These are phyloP conservation scores for Itoplectis maculator DNA, from an alignment of 2,888 invertebrate genomes.

Conservation along the genomic window DNA sequence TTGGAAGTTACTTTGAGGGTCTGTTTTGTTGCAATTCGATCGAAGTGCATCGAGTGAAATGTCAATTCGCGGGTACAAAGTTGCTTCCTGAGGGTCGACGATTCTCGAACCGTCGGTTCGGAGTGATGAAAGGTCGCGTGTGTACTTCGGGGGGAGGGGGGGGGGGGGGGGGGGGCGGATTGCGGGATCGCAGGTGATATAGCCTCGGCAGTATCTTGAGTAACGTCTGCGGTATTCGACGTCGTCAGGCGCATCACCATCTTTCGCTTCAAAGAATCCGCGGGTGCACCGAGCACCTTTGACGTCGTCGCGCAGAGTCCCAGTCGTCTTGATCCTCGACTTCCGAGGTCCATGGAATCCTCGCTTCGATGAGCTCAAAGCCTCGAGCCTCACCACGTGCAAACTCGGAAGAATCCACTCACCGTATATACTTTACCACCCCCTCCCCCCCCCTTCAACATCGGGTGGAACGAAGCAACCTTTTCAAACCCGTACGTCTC, in stretches of 20 bases:
- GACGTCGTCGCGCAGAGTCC: constrained; percentile 35
- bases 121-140: neutral
- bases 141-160: neutral
- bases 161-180: no score
- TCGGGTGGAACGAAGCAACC: constrained; percentile 15
- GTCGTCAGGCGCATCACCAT: constrained; percentile 47
- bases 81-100: constrained; percentile 10
- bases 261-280: constrained; percentile 61
- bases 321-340: constrained; percentile 51
- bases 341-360: constrained; percentile 56
- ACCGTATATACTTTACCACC: constrained; percentile 18
- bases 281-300: constrained; percentile 47
- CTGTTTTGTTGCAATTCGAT: no score
- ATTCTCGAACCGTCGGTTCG: constrained; percentile 20
- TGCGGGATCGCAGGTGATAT: neutral
- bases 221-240: constrained; percentile 51
- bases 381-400: constrained; percentile 11
- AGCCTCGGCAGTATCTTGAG: neutral
- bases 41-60: neutral
- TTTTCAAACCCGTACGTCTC: neutral
- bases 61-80: neutral
- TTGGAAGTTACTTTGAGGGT: no score
- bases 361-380: constrained; percentile 61
- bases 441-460: no score
- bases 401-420: constrained; percentile 15